Conservation (phyloP, 2,113 vertebrate genomes). For the Notothenia coriiceps region DNA sequence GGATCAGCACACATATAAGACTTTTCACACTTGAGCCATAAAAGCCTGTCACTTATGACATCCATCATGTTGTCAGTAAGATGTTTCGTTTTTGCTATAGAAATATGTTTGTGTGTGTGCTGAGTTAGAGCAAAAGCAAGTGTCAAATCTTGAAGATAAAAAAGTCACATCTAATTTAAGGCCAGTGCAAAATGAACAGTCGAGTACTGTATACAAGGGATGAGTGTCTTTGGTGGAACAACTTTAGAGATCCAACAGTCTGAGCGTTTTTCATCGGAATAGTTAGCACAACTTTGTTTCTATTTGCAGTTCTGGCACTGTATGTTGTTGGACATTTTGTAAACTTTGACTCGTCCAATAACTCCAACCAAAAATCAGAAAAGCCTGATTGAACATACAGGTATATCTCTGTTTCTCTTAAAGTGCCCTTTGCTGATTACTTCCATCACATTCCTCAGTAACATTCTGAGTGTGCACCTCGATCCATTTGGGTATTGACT, state of each 20-base stretch:
- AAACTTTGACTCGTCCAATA: too few relatives aligned
- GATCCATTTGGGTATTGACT: slow-evolving; percentile 74
- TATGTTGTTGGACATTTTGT: too few relatives aligned
- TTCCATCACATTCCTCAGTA: slow-evolving; percentile 45
- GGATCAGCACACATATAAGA: slow-evolving; percentile 12
- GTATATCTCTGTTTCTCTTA: slow-evolving; percentile 34
- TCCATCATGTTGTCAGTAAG: slow-evolving; percentile 71
- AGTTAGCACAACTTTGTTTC: too few relatives aligned
- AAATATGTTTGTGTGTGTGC: not conserved
- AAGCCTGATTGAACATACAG: not conserved
- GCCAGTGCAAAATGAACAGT: slow-evolving; percentile 5
- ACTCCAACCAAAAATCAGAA: too few relatives aligned
- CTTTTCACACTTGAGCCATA: slow-evolving; percentile 42
- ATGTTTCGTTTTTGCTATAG: slow-evolving; percentile 7
- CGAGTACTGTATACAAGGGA: not conserved
- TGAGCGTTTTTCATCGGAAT: too few relatives aligned
- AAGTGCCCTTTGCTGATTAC: slow-evolving; percentile 78
- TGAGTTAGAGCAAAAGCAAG: too few relatives aligned
- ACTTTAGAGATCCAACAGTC: not conserved
- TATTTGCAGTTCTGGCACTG: too few relatives aligned
- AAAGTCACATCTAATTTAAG: slow-evolving; percentile 44
- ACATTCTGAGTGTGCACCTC: slow-evolving; percentile 37
- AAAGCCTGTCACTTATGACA: slow-evolving; percentile 67
- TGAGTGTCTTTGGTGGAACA: not conserved
- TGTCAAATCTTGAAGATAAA: not conserved